Conservation (phyloP, 2,797 vertebrate genomes). For the Pitangus sulphuratus region DNA sequence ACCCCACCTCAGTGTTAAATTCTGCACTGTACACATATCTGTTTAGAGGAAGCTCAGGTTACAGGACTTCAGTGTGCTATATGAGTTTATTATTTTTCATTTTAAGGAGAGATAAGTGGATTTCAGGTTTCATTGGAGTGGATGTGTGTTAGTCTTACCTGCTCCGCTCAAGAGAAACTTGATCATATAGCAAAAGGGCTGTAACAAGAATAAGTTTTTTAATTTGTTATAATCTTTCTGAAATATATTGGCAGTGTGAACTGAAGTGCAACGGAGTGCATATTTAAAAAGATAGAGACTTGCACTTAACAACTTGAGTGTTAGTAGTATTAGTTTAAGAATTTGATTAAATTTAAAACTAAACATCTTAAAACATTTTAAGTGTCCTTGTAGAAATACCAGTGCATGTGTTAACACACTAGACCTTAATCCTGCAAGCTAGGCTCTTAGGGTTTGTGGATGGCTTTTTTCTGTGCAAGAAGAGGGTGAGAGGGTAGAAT, state of each 20-base stretch:
- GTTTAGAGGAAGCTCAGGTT: not conserved
- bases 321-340: not conserved
- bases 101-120: not conserved
- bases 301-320: not conserved
- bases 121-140: not conserved
- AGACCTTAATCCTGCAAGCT: not conserved
- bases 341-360: not conserved
- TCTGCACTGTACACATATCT: not conserved
- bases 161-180: not conserved
- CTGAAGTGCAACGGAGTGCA: not conserved
- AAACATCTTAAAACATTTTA: not conserved
- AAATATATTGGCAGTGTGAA: not conserved
- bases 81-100: not conserved
- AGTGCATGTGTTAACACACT: not conserved
- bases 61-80: not conserved
- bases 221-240: not conserved
- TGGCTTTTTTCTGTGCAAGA: not conserved
- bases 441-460: not conserved
- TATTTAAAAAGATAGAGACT: not conserved
- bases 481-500: not conserved
- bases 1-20: not conserved
- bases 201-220: not conserved
- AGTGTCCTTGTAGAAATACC: not conserved
- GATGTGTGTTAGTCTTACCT: not conserved
- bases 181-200: not conserved